Percentiles rank a stretch among this genome's conserved stretches.
phyloP scores from a whole-genome alignment of 2,888 invertebrate species.

The Melolontha melolontha region DNA sequence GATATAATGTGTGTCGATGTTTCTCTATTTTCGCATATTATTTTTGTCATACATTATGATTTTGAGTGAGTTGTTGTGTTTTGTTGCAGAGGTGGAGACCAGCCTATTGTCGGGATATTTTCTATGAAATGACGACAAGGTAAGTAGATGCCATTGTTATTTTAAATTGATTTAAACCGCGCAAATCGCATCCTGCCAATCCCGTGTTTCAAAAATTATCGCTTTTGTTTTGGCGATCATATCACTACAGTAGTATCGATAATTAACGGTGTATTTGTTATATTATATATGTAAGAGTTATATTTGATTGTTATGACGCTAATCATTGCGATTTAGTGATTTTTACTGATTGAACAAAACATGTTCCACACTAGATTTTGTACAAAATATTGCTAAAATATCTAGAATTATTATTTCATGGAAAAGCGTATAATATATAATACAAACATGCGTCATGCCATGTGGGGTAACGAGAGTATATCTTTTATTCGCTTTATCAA shows the following conservation, averaged over 20 bases:
- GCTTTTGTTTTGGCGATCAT: constrained; percentile 2
- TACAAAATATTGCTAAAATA: too few relatives aligned
- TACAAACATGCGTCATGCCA: too few relatives aligned
- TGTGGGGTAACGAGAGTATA: too few relatives aligned
- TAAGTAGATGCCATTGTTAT: constrained; percentile 50
- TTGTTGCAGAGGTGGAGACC: constrained; percentile 56
- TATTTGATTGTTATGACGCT: too few relatives aligned
- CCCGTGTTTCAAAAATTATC: background rate
- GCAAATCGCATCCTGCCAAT: background rate
- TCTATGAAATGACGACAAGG: constrained; percentile 60
- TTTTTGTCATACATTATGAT: constrained; percentile 21
- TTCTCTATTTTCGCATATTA: constrained; percentile 21
- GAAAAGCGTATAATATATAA: too few relatives aligned
- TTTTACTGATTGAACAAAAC: too few relatives aligned
- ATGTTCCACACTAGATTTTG: too few relatives aligned
- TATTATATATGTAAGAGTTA: too few relatives aligned
- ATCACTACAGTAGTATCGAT: background rate
- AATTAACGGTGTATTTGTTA: too few relatives aligned
- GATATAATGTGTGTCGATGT: constrained; percentile 8
- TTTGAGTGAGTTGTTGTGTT: constrained; percentile 42
- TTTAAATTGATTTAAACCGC: constrained; percentile 27
- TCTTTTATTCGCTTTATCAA: too few relatives aligned
- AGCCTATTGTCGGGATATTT: constrained; percentile 49
- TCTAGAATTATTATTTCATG: too few relatives aligned
- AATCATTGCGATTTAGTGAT: too few relatives aligned